Evolutionary conservation across 2,888 invertebrate species (phyloP).

Genomic region (Ophioninae sp.): DNA sequence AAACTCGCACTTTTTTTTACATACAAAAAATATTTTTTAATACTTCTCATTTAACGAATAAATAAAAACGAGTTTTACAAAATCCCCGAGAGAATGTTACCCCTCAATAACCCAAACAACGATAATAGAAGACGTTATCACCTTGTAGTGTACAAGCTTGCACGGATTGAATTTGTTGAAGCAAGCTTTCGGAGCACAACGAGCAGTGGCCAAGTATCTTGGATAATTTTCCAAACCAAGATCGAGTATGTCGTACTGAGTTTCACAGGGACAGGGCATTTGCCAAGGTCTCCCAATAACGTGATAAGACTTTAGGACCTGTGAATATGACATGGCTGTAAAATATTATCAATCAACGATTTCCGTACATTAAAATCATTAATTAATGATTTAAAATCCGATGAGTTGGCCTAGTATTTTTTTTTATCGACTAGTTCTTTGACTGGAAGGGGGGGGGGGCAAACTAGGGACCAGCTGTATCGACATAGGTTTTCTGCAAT

Average conservation of each 20-base stretch:
- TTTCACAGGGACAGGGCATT: constrained; percentile 69
- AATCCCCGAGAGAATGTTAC: too few relatives aligned
- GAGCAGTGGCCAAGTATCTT: constrained; percentile 69
- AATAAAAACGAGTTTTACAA: too few relatives aligned
- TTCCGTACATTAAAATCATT: not conserved
- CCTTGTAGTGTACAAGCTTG: constrained; percentile 69
- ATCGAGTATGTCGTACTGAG: constrained; percentile 68
- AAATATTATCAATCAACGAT: not conserved
- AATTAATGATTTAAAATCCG: not conserved
- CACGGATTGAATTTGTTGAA: constrained; percentile 69
- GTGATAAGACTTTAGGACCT: constrained; percentile 55
- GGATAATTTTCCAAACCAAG: constrained; percentile 73
- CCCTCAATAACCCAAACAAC: not conserved
- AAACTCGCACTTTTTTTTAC: too few relatives aligned
- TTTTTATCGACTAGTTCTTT: too few relatives aligned
- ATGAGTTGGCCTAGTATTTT: too few relatives aligned
- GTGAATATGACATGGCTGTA: not conserved
- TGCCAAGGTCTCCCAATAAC: constrained; percentile 56
- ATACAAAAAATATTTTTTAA: too few relatives aligned
- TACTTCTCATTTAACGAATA: too few relatives aligned
- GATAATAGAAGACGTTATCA: constrained; percentile 36
- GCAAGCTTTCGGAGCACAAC: constrained; percentile 67
- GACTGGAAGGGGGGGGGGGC: too few relatives aligned
- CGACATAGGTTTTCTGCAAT: too few relatives aligned
- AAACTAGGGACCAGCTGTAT: too few relatives aligned